Evolutionary conservation across 2,797 vertebrate genomes (phyloP).

Genomic region (Amniataba percoides): DNA sequence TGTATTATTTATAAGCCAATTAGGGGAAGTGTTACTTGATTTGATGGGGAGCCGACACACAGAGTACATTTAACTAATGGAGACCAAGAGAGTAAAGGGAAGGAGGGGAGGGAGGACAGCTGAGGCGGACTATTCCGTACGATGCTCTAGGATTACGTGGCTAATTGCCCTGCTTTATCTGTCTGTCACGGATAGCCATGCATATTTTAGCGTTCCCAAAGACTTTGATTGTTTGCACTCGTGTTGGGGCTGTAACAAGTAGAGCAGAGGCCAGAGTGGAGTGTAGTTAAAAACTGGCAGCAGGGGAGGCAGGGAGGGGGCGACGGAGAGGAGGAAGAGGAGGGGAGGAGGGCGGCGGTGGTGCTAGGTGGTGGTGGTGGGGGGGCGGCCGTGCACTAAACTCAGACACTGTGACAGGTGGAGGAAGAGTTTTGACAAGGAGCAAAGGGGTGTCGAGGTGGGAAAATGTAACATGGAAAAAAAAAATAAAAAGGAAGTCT

Average conservation of each 20-base stretch:
- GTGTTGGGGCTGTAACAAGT: slow-evolving; percentile 96
- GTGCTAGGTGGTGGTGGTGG: slow-evolving; percentile 40
- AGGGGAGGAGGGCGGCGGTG: slow-evolving; percentile 15
- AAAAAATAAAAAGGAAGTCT: slow-evolving; percentile 1
- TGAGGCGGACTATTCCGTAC: slow-evolving; percentile 87
- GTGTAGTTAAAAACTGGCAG: slow-evolving; percentile 94
- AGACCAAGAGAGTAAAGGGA: slow-evolving; percentile 90
- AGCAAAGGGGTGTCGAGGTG: slow-evolving; percentile 70
- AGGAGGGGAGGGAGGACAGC: slow-evolving; percentile 82
- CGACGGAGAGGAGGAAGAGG: slow-evolving; percentile 57
- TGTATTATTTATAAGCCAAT: slow-evolving; percentile 99
- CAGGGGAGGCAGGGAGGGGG: slow-evolving; percentile 74
- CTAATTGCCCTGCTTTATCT: slow-evolving; percentile 99
- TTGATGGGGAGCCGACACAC: slow-evolving; percentile 99
- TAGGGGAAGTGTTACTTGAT: slow-evolving; percentile 99
- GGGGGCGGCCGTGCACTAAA: slow-evolving; percentile 37
- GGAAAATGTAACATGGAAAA: slow-evolving; percentile 34
- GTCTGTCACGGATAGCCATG: slow-evolving; percentile 98
- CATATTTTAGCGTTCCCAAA: slow-evolving; percentile 99
- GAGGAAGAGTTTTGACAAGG: slow-evolving; percentile 82
- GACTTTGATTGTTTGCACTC: slow-evolving; percentile 96
- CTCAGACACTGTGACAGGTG: slow-evolving; percentile 78
- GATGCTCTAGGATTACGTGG: slow-evolving; percentile 95
- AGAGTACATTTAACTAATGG: slow-evolving; percentile 99
- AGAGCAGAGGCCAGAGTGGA: slow-evolving; percentile 95